A percentile compares a stretch with the other conserved stretches of the same genome.
Conservation (phyloP, 30 jellyfish, hydroid and myxozoan species). For the Sanderia malayensis region DNA sequence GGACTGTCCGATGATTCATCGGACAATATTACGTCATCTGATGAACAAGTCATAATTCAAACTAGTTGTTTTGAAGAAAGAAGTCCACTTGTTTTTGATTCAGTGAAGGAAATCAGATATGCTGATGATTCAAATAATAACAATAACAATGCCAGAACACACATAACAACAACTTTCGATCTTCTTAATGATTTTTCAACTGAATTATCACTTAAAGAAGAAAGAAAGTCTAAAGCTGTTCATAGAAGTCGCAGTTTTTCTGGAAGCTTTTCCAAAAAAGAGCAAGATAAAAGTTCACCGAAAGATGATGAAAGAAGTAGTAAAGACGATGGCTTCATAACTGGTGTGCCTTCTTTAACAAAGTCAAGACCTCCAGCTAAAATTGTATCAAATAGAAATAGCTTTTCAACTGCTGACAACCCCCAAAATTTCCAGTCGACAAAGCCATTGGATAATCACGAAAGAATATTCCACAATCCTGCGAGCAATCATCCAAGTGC, state of each 20-base stretch:
- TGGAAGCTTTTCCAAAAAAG: constrained; percentile 47
- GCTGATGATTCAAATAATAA: constrained; percentile 37
- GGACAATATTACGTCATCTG: constrained; percentile 45
- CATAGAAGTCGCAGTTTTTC: constrained; percentile 65
- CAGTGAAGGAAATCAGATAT: constrained; percentile 74
- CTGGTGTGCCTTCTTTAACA: constrained; percentile 58
- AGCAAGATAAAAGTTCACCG: constrained; percentile 33
- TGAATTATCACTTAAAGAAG: constrained; percentile 8
- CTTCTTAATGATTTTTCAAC: constrained; percentile 53
- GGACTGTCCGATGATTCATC: constrained; percentile 67
- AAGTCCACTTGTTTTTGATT: constrained; percentile 51
- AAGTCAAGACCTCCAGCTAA: constrained; percentile 60
- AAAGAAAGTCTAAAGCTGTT: constrained; percentile 41
- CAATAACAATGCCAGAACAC: constrained; percentile 52
- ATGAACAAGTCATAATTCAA: constrained; percentile 66
- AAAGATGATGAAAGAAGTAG: constrained; percentile 36
- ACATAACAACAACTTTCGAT: constrained; percentile 59
- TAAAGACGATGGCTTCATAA: constrained; percentile 65
- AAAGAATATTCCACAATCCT: constrained; percentile 34
- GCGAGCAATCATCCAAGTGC: background rate
- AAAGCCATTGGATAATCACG: constrained; percentile 19
- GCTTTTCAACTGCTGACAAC: constrained; percentile 1
- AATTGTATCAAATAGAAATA: constrained; percentile 26
- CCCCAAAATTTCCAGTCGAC: background rate
- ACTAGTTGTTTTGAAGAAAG: constrained; percentile 79